Conservation (phyloP, 2,113 vertebrate genomes). For the Gallinago paraguaiae region DNA sequence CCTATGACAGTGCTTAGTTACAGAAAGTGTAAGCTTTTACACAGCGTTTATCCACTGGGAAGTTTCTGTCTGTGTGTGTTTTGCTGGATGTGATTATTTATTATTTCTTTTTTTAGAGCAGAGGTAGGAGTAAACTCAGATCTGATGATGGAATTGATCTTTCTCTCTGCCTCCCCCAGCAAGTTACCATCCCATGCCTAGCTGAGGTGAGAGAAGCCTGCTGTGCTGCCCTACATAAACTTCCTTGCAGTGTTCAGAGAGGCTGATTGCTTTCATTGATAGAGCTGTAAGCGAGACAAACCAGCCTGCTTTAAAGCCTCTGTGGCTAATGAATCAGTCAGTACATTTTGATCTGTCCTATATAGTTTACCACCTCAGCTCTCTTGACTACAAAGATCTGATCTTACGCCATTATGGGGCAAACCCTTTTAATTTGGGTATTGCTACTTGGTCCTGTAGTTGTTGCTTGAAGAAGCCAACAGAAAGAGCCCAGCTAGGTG, state of each 20-base stretch:
- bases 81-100: neutral
- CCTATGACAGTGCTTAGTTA: neutral
- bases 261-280: neutral
- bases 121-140: neutral
- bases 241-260: neutral
- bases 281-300: neutral
- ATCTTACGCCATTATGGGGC: neutral
- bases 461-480: neutral
- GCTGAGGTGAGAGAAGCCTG: neutral
- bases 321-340: neutral
- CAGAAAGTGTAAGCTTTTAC: neutral
- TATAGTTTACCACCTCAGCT: neutral
- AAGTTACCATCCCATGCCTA: fast-evolving
- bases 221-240: slow-evolving; percentile 9
- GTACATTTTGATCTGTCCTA: neutral
- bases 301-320: neutral
- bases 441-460: neutral
- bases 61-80: neutral
- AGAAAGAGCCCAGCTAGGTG: neutral
- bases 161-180: neutral
- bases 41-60: neutral
- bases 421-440: neutral
- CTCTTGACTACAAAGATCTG: neutral
- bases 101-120: neutral
- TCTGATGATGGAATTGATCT: neutral